phyloP scores from a whole-genome alignment of 2,113 vertebrate species.

The Apodemus speciosus region DNA sequence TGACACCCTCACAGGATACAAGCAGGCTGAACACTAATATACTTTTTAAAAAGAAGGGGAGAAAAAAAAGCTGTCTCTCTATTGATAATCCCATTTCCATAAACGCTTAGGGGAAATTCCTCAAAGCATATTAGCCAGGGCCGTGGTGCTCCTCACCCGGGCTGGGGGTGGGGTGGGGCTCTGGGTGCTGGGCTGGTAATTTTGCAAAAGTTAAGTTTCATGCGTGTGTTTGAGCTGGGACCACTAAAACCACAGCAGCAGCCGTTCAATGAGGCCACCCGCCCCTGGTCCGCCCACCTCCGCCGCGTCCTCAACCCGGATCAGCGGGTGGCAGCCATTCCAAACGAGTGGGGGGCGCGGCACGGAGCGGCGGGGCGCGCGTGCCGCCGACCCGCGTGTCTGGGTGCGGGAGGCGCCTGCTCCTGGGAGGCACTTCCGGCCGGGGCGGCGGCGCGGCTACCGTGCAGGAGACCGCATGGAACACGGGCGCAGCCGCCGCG shows the following conservation, averaged over 20 bases:
- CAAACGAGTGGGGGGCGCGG: background rate
- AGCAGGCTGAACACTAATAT: too few species aligned
- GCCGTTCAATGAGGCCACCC: background rate
- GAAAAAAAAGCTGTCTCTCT: background rate
- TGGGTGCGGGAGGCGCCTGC: background rate
- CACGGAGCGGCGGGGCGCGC: background rate
- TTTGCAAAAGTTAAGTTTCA: background rate
- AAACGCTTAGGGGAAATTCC: background rate
- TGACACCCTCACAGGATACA: too few species aligned
- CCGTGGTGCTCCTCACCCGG: too few species aligned
- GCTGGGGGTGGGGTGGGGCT: too few species aligned
- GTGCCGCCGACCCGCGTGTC: background rate
- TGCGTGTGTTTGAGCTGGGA: background rate
- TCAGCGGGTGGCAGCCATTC: background rate
- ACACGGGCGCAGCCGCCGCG: background rate
- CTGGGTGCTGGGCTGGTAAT: background rate
- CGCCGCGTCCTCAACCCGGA: background rate
- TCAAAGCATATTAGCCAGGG: background rate
- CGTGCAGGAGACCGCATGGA: background rate
- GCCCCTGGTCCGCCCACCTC: background rate
- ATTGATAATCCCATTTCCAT: background rate
- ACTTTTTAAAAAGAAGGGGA: too few species aligned
- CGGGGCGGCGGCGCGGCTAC: background rate
- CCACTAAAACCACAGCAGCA: background rate
- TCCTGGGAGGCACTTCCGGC: background rate